A percentile compares a stretch with the other conserved stretches of the same genome.
phyloP scores from a whole-genome alignment of 1,140 invertebrate species.

The Tetragonula clypearis region DNA sequence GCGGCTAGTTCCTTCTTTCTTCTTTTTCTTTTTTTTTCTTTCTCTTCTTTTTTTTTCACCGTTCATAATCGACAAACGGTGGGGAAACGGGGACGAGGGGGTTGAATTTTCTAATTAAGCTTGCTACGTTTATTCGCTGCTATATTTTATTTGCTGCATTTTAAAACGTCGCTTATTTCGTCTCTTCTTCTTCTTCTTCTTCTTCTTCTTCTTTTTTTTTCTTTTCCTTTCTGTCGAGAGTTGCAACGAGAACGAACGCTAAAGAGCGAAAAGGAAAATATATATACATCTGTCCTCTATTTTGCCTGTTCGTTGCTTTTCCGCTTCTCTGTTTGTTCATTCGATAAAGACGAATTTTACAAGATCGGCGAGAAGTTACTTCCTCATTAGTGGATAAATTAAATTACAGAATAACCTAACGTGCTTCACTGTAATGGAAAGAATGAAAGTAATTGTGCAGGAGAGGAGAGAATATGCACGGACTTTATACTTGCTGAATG shows the following conservation, averaged over 20 bases:
- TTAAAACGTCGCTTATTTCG: not conserved
- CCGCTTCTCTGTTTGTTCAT: not conserved
- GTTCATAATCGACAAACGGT: no score
- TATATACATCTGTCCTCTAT: not conserved
- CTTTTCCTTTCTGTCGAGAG: not conserved
- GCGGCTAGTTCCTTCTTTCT: not conserved
- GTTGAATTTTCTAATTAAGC: slow-evolving; percentile 1
- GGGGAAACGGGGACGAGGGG: not conserved
- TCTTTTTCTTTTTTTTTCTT: not conserved
- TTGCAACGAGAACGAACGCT: slow-evolving; percentile 23
- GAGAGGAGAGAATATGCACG: not conserved
- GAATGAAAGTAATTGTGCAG: not conserved
- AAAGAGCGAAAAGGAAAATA: not conserved
- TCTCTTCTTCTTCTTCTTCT: no score
- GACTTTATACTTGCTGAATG: not conserved
- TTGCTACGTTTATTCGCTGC: not conserved
- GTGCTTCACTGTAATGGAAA: not conserved
- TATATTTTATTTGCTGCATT: slow-evolving; percentile 6
- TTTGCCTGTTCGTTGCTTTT: not conserved
- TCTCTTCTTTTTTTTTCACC: not conserved
- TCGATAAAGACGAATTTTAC: not conserved
- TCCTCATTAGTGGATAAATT: not conserved
- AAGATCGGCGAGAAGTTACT: not conserved
- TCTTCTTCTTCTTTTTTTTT: not conserved
- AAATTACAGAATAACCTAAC: not conserved